These are phyloP conservation scores for Diarsia mendica DNA, from an alignment of 2,888 invertebrate genomes.

Conservation along the genomic window DNA sequence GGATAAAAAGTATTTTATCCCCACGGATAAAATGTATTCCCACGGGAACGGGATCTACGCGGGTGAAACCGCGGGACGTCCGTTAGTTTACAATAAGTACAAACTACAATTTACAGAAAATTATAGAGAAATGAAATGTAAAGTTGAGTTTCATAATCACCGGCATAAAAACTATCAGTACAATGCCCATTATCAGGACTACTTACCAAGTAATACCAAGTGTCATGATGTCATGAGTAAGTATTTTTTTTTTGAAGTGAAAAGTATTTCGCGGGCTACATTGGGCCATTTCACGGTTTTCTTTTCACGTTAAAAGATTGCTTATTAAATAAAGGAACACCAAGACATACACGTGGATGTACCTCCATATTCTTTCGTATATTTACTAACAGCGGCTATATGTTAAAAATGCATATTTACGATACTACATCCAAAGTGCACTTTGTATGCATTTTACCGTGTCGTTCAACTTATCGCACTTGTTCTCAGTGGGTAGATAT, in stretches of 20 bases:
- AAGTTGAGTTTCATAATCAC: too few relatives aligned
- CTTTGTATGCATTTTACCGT: conserved; percentile 61
- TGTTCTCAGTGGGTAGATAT: conserved; percentile 59
- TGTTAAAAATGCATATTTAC: conserved; percentile 48
- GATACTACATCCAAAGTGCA: conserved; percentile 54
- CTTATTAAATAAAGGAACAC: neutral
- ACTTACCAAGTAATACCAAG: too few relatives aligned
- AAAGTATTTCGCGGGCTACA: neutral
- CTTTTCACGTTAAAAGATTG: neutral
- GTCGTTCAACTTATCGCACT: conserved; percentile 55
- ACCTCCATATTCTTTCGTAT: neutral
- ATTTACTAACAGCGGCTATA: conserved; percentile 8
- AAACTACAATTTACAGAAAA: too few relatives aligned
- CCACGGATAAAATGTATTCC: too few relatives aligned
- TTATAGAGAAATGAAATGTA: too few relatives aligned
- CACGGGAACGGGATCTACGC: too few relatives aligned
- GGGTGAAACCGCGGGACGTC: too few relatives aligned
- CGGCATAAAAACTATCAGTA: neutral
- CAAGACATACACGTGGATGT: conserved; percentile 6
- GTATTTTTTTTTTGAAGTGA: neutral
- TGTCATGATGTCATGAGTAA: neutral
- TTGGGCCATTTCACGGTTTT: neutral
- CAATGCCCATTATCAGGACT: neutral
- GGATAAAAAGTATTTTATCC: too few relatives aligned
- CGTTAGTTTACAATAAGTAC: too few relatives aligned